These are phyloP conservation scores for Cliona cf. orientalis DNA, from an alignment of 37 sponge, comb jelly and placozoan genomes.

Conservation along the genomic window DNA sequence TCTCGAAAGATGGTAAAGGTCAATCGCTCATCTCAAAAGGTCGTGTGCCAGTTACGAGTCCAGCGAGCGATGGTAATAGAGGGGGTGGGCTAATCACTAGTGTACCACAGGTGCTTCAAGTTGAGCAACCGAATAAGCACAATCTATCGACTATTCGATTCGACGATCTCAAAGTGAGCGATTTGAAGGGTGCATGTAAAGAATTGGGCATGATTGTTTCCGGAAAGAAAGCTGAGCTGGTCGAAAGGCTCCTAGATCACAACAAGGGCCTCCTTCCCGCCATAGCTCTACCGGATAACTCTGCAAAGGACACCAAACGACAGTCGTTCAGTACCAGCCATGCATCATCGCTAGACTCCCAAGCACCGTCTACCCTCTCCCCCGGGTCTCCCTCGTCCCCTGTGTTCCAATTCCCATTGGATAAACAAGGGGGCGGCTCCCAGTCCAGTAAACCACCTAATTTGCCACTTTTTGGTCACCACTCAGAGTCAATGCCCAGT, in stretches of 20 bases:
- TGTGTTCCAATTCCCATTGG: slow-evolving; percentile 61
- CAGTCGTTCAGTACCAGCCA: slow-evolving; percentile 21
- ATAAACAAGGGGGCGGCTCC: background rate
- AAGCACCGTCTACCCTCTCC: slow-evolving; percentile 10
- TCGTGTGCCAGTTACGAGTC: background rate
- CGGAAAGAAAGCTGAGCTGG: slow-evolving; percentile 86
- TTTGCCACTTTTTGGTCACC: background rate
- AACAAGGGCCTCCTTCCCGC: slow-evolving; percentile 74
- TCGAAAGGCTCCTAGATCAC: slow-evolving; percentile 78
- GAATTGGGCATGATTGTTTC: slow-evolving; percentile 82
- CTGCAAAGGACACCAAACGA: slow-evolving; percentile 13
- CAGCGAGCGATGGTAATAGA: background rate
- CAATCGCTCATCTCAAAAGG: background rate
- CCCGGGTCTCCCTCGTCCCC: slow-evolving; percentile 49
- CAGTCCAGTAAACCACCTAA: background rate
- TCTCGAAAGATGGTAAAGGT: slow-evolving; percentile 20
- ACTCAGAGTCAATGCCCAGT: background rate
- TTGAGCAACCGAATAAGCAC: slow-evolving; percentile 62
- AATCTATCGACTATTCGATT: slow-evolving; percentile 45
- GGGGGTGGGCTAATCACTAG: background rate
- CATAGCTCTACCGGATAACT: slow-evolving; percentile 46
- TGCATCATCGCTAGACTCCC: slow-evolving; percentile 27
- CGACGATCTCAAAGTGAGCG: slow-evolving; percentile 80
- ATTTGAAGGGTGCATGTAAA: slow-evolving; percentile 75
- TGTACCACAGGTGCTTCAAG: slow-evolving; percentile 47